Conservation (phyloP, 2,797 vertebrate genomes). For the Oryzias dopingdopingensis region DNA sequence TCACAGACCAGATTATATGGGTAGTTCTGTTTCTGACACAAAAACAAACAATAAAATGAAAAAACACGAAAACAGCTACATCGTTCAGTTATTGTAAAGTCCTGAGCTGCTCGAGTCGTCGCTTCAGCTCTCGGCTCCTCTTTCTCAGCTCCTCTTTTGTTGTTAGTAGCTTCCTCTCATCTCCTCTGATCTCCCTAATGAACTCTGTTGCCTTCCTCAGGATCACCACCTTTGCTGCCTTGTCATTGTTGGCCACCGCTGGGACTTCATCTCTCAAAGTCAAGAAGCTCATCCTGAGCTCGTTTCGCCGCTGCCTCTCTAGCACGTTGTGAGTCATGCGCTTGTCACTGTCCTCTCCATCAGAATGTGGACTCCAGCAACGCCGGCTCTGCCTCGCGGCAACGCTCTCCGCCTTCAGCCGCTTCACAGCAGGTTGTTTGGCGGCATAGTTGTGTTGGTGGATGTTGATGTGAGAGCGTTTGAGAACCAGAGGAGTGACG, state of each 20-base stretch:
- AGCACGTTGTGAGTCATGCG: constrained; percentile 90
- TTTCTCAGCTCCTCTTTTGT: constrained; percentile 81
- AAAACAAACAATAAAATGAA: neutral
- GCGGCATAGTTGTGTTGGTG: constrained; percentile 94
- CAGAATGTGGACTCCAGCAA: constrained; percentile 18
- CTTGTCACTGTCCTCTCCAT: constrained; percentile 80
- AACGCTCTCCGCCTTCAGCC: constrained; percentile 1
- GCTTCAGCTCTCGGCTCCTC: constrained; percentile 83
- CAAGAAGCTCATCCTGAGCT: constrained; percentile 88
- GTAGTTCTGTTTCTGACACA: neutral
- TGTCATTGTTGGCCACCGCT: constrained; percentile 85
- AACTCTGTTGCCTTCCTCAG: constrained; percentile 88
- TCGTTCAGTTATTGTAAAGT: constrained; percentile 6
- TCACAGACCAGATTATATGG: neutral
- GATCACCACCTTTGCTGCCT: constrained; percentile 89
- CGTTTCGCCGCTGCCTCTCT: constrained; percentile 89
- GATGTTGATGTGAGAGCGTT: constrained; percentile 85
- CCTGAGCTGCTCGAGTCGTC: constrained; percentile 84
- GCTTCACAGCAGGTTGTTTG: constrained; percentile 70
- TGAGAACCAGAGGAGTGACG: constrained; percentile 81
- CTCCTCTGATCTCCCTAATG: constrained; percentile 76
- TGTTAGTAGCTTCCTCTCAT: constrained; percentile 81
- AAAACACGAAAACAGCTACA: neutral
- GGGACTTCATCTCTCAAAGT: constrained; percentile 87
- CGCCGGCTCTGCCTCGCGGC: neutral